Evolutionary conservation across 2,113 vertebrate genomes (phyloP).

Genomic region (Pipra filicauda): DNA sequence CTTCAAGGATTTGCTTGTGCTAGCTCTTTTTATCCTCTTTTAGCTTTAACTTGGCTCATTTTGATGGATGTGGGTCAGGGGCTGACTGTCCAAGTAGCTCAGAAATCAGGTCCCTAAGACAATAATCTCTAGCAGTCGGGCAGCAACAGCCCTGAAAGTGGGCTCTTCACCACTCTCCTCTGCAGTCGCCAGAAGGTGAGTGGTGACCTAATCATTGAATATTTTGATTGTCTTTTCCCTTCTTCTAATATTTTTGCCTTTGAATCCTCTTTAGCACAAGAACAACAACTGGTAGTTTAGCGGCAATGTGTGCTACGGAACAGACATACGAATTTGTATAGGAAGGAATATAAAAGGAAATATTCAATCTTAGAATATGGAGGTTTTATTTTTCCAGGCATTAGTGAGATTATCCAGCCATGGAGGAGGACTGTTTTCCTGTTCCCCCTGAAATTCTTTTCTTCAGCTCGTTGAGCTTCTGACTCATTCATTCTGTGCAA

Average conservation of each 20-base stretch:
- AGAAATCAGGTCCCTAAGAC: not conserved
- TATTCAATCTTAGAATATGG: not conserved
- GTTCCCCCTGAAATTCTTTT: conserved; percentile 20
- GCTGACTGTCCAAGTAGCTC: not conserved
- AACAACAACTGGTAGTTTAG: not conserved
- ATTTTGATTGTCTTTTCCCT: not conserved
- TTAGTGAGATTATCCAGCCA: not conserved
- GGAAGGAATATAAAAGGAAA: conserved; percentile 12
- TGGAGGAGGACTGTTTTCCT: not conserved
- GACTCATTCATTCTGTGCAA: conserved; percentile 44
- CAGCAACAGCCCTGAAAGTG: not conserved
- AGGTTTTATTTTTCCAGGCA: conserved; percentile 30
- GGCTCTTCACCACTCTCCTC: not conserved
- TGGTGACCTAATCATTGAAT: not conserved
- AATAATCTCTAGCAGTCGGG: not conserved
- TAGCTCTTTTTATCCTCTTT: not conserved
- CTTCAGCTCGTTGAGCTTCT: conserved; percentile 12
- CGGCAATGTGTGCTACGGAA: not conserved
- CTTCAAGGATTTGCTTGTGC: not conserved
- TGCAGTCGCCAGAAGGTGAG: not conserved
- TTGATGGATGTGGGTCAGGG: not conserved
- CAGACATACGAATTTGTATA: not conserved
- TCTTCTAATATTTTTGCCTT: not conserved
- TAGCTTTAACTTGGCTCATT: not conserved
- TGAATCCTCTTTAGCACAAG: not conserved